phyloP scores from a whole-genome alignment of 2,888 invertebrate species.

The Melanostoma scalare region DNA sequence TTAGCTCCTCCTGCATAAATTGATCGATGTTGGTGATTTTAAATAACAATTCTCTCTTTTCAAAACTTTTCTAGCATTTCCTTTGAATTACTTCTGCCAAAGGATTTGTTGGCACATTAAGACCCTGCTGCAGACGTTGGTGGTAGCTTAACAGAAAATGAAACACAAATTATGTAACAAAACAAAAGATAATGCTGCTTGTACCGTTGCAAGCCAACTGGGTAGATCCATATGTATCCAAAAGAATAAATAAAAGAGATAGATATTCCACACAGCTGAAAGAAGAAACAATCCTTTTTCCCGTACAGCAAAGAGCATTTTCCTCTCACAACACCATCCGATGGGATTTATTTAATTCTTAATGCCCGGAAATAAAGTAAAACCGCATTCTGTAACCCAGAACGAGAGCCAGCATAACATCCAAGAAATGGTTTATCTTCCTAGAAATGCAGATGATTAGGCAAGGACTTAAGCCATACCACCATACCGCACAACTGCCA shows the following conservation, averaged over 20 bases:
- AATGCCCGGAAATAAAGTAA: slow-evolving; percentile 69
- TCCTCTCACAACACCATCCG: slow-evolving; percentile 36
- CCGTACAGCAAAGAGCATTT: slow-evolving; percentile 23
- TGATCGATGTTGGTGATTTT: too few species aligned
- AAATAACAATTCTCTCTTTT: too few species aligned
- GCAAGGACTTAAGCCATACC: slow-evolving; percentile 34
- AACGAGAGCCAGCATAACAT: slow-evolving; percentile 27
- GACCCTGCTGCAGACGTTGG: slow-evolving; percentile 7
- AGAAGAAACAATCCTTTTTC: slow-evolving; percentile 50
- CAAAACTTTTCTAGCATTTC: too few species aligned
- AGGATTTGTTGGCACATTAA: not conserved
- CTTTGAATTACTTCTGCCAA: too few species aligned
- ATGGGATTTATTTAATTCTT: slow-evolving; percentile 68
- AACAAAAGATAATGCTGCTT: slow-evolving; percentile 2
- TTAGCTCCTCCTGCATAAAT: too few species aligned
- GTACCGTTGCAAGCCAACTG: not conserved
- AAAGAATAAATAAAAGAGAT: slow-evolving; percentile 4
- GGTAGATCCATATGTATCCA: too few species aligned
- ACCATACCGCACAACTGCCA: slow-evolving; percentile 25
- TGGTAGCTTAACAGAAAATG: slow-evolving; percentile 1
- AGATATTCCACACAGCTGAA: slow-evolving; percentile 16
- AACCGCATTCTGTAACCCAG: slow-evolving; percentile 51
- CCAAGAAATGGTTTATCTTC: slow-evolving; percentile 49
- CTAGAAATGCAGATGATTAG: slow-evolving; percentile 64
- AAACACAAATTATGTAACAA: not conserved